Evolutionary conservation across 1,140 invertebrate species (phyloP), one percentile per base, ranked within the genome.

Genomic region (Drosophila pruinosa): DNA sequence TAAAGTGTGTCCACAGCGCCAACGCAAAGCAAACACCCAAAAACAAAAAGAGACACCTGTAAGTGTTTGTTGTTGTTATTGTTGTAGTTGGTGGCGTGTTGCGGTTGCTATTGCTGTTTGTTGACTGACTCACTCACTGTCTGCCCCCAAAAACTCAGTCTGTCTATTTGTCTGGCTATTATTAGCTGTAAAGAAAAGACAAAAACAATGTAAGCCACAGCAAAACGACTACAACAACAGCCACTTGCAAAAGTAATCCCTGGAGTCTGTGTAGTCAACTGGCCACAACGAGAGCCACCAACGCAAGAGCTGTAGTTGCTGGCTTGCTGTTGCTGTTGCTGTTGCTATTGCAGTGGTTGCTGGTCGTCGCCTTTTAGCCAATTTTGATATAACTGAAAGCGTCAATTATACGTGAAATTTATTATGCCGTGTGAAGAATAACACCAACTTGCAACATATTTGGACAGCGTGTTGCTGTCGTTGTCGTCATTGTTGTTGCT

Each of bases 381-480:
- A 88, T 80, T 89, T 89, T 89, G 78, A 89, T 89, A 86, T 83
- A 86, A 80, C 86, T 86, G 80, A 89, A 89, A 89, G 85, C 85
- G 85, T 89, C 86, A 89, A 89, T 89, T 89, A 89, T 89, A 90
- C 80, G 86, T 86, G 86, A 90, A 89, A 89, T 89, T 89, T 89
- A 89, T 89, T 86, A 89, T 89, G 80, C 80, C 80, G 83, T 89
- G 85, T 89, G 85, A 89, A 89, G 85, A 89, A 89, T 85, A 88
- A 88, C 82, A 88, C 82, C 82, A 88, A 82, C 82, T 88, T 88
- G 82, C 82, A 88, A 88, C 83, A 88, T 88, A 89, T 89, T 89
- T 89, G 83, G 80, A 89, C 85, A 89, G 69, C 69, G 34, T 39
- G 62, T 70, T 74, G 56, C 59, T 62, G 36, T 58, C 38, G 52